Conservation (phyloP, 2,797 vertebrate genomes). For the Sphaeramia orbicularis region DNA sequence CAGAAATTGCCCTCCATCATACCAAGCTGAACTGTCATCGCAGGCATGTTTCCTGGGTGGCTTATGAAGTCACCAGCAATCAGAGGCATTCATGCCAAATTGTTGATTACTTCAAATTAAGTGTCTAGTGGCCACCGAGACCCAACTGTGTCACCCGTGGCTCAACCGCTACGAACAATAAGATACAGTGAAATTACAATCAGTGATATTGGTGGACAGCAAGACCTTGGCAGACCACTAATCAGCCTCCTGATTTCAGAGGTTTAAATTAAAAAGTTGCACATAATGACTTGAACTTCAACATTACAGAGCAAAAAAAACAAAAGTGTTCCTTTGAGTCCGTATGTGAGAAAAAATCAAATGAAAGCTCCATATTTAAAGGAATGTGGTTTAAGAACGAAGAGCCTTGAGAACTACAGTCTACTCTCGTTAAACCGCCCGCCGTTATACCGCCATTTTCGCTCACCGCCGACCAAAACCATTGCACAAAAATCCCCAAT, state of each 20-base stretch:
- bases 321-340: background rate
- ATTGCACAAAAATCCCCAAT: no score
- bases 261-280: conserved; percentile 36
- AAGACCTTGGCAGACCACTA: conserved; percentile 42
- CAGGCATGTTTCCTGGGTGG: conserved; percentile 54
- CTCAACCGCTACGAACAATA: conserved; percentile 36
- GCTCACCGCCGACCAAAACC: no score
- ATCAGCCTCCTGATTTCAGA: conserved; percentile 45
- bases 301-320: conserved; percentile 4
- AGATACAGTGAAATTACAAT: conserved; percentile 68
- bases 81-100: conserved; percentile 68
- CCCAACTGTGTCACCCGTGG: conserved; percentile 43
- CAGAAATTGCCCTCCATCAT: conserved; percentile 63
- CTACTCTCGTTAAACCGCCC: no score
- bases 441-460: no score
- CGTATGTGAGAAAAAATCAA: conserved; percentile 11
- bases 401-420: no score
- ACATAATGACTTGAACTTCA: conserved; percentile 37
- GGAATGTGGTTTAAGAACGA: no score
- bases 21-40: conserved; percentile 39
- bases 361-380: conserved; percentile 1
- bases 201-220: conserved; percentile 62
- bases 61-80: conserved; percentile 69
- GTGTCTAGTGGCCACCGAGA: conserved; percentile 53
- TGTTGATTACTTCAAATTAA: conserved; percentile 78